Evolutionary conservation across 1,140 invertebrate species (phyloP), one percentile per base, ranked within the genome.

Genomic region (Penaeus indicus): DNA sequence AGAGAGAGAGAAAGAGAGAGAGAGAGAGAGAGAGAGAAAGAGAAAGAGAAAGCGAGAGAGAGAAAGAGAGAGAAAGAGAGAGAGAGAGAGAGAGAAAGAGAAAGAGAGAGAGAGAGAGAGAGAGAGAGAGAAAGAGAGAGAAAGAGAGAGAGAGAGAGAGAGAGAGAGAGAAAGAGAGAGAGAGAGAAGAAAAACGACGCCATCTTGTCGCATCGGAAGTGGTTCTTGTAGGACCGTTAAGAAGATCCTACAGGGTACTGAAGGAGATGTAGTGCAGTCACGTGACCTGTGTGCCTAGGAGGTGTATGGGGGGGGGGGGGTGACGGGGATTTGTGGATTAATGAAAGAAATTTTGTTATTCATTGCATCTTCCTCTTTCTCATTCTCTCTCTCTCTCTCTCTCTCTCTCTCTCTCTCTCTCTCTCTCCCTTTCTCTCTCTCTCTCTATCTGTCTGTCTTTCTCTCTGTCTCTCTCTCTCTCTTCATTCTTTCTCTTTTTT

Each of bases 71-170:
- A 54, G 54, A 81, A 22, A 54, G 79, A 81, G 79, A 54, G 79
- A 81, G 79, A 81, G 79, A 81, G 79, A 81, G 79, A 81, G 79
- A 81, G 79, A 81, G 79, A 81, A 42, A 81, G 79, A 81, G 79
- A 81, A 42, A 81, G 79, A 81, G 79, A 81, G 79, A 81, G 79
- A 81, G 79, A 81, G 79, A 81, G 79, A 81, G 79, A 81, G 79
- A 81, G 79, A 61, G 79, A 54, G 38, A 19, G 27, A 81, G 22
- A 19, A 10, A 81, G 19, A 54, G 10, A 61, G 27, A 42, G 54
- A 81, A 22, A 78, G n/a, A 27, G n/a, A 78, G n/a, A 78, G 38
- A 78, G 32, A 25, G 75, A 19, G 32, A 27, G 21, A 19, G 32
- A 78, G 21, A 78, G 32, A 78, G 32, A 32, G 32, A 78, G 75